Conservation (phyloP, 1,140 invertebrate genomes). For the Marisa cornuarietis region DNA sequence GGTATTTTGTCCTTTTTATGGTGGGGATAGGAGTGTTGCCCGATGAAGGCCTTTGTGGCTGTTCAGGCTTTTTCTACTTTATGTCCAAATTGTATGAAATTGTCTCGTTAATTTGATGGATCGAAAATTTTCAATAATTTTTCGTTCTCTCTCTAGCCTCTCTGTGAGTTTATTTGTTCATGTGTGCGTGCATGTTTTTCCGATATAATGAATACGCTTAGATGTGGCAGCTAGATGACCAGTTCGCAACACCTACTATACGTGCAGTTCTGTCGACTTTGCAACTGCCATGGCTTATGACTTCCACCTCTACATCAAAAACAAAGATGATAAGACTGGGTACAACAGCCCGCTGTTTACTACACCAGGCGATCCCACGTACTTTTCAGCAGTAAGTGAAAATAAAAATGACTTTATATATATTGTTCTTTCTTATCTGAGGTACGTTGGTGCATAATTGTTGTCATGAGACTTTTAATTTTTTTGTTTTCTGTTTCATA, state of each 20-base stretch:
- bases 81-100: no score
- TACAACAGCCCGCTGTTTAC: constrained; percentile 44
- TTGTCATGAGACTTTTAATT: no score
- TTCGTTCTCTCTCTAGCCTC: background rate
- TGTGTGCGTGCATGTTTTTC: background rate
- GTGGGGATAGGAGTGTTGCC: no score
- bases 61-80: no score
- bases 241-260: background rate
- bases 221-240: background rate
- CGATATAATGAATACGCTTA: background rate
- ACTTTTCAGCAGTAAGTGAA: constrained; percentile 34
- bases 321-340: constrained; percentile 29
- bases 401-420: background rate
- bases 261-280: constrained; percentile 39
- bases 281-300: constrained; percentile 46
- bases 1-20: no score
- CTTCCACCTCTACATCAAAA: constrained; percentile 34
- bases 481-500: no score
- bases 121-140: no score
- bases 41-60: no score
- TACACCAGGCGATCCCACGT: constrained; percentile 28
- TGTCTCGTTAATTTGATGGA: no score
- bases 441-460: no score
- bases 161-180: background rate
- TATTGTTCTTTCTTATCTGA: no score